A percentile compares a stretch with the other conserved stretches of the same genome.
These are phyloP conservation scores for Xiphophorus birchmanni DNA, from an alignment of 2,797 vertebrate genomes.

Conservation along the genomic window DNA sequence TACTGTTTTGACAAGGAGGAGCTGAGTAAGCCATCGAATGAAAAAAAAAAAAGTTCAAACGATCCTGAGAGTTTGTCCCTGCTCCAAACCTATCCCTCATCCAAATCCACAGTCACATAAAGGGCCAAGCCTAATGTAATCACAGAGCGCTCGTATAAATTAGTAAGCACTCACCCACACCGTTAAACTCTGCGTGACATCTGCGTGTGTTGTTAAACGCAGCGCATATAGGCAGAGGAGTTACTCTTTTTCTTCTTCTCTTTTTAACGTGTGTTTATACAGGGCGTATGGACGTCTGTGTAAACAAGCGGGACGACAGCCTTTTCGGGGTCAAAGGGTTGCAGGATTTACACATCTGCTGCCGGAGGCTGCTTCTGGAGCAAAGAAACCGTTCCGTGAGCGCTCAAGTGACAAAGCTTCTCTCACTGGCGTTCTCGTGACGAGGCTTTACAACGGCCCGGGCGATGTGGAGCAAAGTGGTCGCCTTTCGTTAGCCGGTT, in stretches of 20 bases:
- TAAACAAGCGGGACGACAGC: conserved; percentile 45
- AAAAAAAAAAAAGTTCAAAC: conserved; percentile 53
- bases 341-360: conserved; percentile 38
- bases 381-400: conserved; percentile 70
- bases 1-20: conserved; percentile 52
- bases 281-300: conserved; percentile 52
- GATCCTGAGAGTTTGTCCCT: conserved; percentile 47
- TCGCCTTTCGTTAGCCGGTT: conserved; percentile 58
- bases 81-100: conserved; percentile 43
- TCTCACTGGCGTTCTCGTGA: conserved; percentile 70
- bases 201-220: conserved; percentile 54
- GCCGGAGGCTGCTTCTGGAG: conserved; percentile 29
- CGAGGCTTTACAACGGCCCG: conserved; percentile 61
- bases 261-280: conserved; percentile 56
- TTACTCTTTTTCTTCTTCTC: conserved; percentile 19
- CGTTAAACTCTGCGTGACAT: conserved; percentile 72
- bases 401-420: conserved; percentile 73
- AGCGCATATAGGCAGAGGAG: conserved; percentile 53
- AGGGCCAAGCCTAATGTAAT: conserved; percentile 52
- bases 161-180: conserved; percentile 65
- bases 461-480: conserved; percentile 78
- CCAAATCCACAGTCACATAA: conserved; percentile 48
- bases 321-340: conserved; percentile 51
- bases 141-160: conserved; percentile 65
- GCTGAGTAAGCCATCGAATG: conserved; percentile 41